Evolutionary conservation across 1,140 invertebrate genomes (phyloP), one percentile per base, ranked within the genome.

Genomic region (Halotydeus destructor): DNA sequence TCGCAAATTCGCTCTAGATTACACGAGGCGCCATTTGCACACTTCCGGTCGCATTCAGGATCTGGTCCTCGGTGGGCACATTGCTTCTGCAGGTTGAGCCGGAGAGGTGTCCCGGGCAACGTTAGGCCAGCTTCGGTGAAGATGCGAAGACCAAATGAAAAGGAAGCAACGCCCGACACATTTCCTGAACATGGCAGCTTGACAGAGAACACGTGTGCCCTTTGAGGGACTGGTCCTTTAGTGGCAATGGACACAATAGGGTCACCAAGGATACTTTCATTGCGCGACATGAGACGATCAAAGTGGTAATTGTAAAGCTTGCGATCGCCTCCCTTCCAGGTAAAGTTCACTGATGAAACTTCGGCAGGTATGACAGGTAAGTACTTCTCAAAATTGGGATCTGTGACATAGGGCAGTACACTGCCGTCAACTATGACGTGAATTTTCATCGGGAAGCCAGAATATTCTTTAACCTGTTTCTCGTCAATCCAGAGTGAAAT

Each of bases 161-260:
- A 83, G 39, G 75, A 74, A 2, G 81, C 84, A 42, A 85, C 74
- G 14, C 85, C 85, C 46, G 78, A 81, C 54, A 70, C 75, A 56
- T 84, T 84, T 28, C 82, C 80, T 46, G 77, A 74, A 59, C 86
- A 94, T 26, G 81, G 80, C 53, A 94, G 66, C 49, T 78, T 69
- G 48, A 93, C 75, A 65, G 82, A 85, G 62, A 91, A 93, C 57
- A 82, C 83, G 73, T 81, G 83, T 38, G 79, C 70, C 51, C 72
- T 70, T 57, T 74, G 74, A 31, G 82, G 82, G 48, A 89, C 76
- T 53, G 74, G 68, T 26, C 83, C 83, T 53, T 74, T 71, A 1
- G 71, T 74, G 56, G 78, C 76, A 28, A 89, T 83, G 3, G 81
- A 83, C 31, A 88, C 69, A n/a, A 76, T 69, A 11, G 83, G 83